A percentile compares a stretch with the other conserved stretches of the same genome.
These are phyloP conservation scores for Pogona vitticeps DNA, from an alignment of 2,113 vertebrate species.

Conservation along the genomic window DNA sequence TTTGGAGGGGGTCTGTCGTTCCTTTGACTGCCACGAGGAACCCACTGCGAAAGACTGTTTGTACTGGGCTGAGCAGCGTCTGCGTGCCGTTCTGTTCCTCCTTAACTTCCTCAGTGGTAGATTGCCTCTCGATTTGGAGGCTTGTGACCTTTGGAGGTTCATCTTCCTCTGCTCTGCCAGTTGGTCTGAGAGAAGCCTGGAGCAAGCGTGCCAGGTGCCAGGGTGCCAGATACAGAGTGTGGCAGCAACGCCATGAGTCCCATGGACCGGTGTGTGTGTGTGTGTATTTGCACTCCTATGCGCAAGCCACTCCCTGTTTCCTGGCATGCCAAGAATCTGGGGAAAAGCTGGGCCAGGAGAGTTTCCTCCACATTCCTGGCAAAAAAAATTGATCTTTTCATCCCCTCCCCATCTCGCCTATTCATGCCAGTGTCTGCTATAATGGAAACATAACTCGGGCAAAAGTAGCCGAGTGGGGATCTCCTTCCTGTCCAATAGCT, in stretches of 20 bases:
- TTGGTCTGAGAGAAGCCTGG: not conserved
- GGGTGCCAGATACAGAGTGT: no score
- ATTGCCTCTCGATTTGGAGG: no score
- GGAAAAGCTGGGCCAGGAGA: not conserved
- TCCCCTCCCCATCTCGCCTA: conserved; percentile 20
- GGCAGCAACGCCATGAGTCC: no score
- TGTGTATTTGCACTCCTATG: no score
- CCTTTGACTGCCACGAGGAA: not conserved
- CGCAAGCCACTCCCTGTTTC: not conserved
- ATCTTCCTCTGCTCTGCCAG: not conserved
- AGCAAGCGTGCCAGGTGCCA: not conserved
- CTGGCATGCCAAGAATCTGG: not conserved
- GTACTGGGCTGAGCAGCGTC: no score
- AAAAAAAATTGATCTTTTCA: no score
- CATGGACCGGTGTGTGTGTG: no score
- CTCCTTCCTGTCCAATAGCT: no score
- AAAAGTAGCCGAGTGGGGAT: not conserved
- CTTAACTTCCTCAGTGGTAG: no score
- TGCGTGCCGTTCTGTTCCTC: no score
- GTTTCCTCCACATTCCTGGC: conserved; percentile 15
- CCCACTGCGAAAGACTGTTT: not conserved
- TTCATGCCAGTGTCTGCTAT: rapidly evolving
- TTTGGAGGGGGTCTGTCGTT: not conserved
- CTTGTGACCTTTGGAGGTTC: no score
- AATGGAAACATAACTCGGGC: not conserved